These are phyloP conservation scores for Drepanosiphum platanoidis DNA, from an alignment of 2,888 invertebrate species.

Conservation along the genomic window DNA sequence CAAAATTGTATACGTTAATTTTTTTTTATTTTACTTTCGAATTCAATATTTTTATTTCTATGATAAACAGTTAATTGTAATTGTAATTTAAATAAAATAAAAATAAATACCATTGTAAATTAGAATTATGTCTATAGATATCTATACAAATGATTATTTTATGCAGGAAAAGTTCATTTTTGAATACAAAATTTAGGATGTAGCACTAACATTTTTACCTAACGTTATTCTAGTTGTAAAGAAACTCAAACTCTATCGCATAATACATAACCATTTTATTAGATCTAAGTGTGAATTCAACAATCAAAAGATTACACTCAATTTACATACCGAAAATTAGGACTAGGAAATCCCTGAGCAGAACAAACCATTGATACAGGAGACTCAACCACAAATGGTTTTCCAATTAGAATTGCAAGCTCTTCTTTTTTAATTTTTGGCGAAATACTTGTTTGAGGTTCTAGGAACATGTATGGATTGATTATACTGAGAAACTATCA, in stretches of 20 bases:
- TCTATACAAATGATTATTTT: neutral
- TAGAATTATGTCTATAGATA: too few species aligned
- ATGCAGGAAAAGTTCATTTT: too few species aligned
- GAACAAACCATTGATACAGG: constrained; percentile 65
- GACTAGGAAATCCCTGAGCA: constrained; percentile 70
- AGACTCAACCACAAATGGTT: constrained; percentile 58
- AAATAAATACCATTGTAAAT: too few species aligned
- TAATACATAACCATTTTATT: neutral
- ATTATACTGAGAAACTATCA: neutral
- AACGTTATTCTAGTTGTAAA: too few species aligned
- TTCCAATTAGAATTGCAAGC: constrained; percentile 65
- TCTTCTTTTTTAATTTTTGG: constrained; percentile 69
- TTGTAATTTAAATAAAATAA: too few species aligned
- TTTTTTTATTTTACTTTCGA: constrained; percentile 6
- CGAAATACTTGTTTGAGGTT: constrained; percentile 68
- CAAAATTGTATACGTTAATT: too few species aligned
- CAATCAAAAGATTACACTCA: neutral
- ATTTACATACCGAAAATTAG: constrained; percentile 68
- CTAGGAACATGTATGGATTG: constrained; percentile 65
- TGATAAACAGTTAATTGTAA: too few species aligned
- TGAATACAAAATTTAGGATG: neutral
- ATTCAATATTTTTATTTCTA: too few species aligned
- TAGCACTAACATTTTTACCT: too few species aligned
- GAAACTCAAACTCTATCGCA: neutral
- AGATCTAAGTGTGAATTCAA: neutral